Evolutionary conservation across 1,140 invertebrate species (phyloP), one percentile per base, ranked within the genome.

Genomic region (Argopecten irradians): DNA sequence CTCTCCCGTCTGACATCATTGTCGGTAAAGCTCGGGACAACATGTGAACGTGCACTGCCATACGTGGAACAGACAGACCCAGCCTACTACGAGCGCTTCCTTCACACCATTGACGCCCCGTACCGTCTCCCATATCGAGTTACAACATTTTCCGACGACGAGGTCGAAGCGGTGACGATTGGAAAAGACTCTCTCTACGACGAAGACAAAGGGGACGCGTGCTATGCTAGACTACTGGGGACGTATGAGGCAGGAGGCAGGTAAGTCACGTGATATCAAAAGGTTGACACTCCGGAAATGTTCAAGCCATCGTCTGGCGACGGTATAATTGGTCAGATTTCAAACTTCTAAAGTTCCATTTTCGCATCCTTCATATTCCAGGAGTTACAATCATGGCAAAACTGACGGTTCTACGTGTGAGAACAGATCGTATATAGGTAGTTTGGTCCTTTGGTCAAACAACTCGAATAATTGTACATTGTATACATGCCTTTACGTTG

Each of bases 171-270:
- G 16, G 71, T 89, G 14, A 46, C 43, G 11, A n/a, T 88, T 2
- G 92, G 92, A 34, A 83, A 41, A 19, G 86, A 91, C 22, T 32
- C 84, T 0, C 39, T 41, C n/a, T 94, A 94, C 71, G 85, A 92
- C 82, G 93, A 94, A 83, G 91, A 93, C 14, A 84, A 85, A 2
- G 93, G 93, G 14, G 93, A 94, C 35, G 83, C 84, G 1, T 94
- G 93, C 83, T 93, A 93, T 85, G 90, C 93, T 14, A 86, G 93
- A 33, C 85, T 94, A 7, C 85, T 94, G 86, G 93, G 93, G 33
- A 93, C 92, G 0, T 94, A 88, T 41, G 33, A 89, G 28, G 89
- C 91, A 84, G 86, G 87, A n/a, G 84, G 82, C 32, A 87, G 34
- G 91, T 91, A 89, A 87, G 82, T 86, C 14, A 36, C 46, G 28